Evolutionary conservation across 1,140 invertebrate genomes (phyloP), one percentile per base, ranked within the genome.

Genomic region (Hypsibius dujardini): DNA sequence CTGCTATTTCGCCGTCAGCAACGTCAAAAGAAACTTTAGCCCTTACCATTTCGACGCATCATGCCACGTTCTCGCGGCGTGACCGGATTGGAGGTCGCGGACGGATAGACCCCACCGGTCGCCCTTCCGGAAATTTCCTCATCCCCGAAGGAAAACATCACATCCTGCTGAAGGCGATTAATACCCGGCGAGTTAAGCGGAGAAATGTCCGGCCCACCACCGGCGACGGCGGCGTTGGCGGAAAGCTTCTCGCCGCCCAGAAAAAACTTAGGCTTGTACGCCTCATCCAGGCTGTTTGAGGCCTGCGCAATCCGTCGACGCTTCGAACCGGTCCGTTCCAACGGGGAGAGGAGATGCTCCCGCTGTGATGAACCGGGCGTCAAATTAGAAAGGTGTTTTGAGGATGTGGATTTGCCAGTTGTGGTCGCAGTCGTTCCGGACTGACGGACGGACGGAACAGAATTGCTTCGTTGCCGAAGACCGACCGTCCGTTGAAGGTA

Each of bases 391-490:
- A 28, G 28, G 28, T 28, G 28, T 28, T 28, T 28, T 28, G 28
- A 28, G 28, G 28, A 28, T 28, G 28, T 28, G 28, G 28, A 28
- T 28, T 28, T 28, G 28, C 28, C 28, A 28, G 28, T 28, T 28
- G 28, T 28, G 28, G 28, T 28, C 28, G 28, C 28, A 28, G 28
- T 28, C 28, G 28, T 28, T 28, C 28, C 28, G 28, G 28, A 28
- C 28, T 28, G 28, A 28, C 45, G 47, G n/a, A 69, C 47, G 14
- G 62, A 70, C n/a, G 75, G 75, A 42, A 75, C 72, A 42, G 77
- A 76, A 69, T 77, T 76, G 12, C 69, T 75, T 14, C 76, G 77
- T 59, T 71, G 59, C 2, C 76, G 42, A 62, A 77, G 73, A n/a
- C 47, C 59, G 1, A 70, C 73, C 47, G 74, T 76, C 56, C 73